Evolutionary conservation across 2,888 invertebrate genomes (phyloP), one percentile per base, ranked within the genome.

Genomic region (Hipparchia sbordonii): DNA sequence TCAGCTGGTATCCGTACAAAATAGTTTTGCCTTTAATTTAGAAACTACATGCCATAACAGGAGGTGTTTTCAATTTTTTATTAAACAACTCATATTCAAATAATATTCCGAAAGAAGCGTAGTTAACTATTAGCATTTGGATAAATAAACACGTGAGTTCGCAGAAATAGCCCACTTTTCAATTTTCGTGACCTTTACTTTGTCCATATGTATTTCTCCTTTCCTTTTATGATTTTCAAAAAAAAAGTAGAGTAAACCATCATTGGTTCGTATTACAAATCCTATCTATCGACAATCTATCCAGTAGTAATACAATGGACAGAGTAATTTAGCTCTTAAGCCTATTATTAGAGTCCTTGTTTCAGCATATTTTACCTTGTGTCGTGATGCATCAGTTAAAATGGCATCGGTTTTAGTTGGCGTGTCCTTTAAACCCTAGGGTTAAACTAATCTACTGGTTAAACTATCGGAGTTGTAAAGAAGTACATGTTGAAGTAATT

Each of bases 401-500:
- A 13, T 56, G 2, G 57, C 48, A 23, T 48, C 68, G n/a, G 6
- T 52, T 12, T 12, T 54, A n/a, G 51, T 23, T 69, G 13, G 45
- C 5, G 5, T 60, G n/a, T 52, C 39, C 61, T 39, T 68, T 60
- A 60, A 7, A 33, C 6, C 12, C 12, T 65, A 12, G 13, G 13
- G 67, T 67, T 67, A 67, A 46, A 54, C 56, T 68, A 60, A 9
- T 12, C 59, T 60, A 68, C 61, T 52, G 52, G 1, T 48, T 48
- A 8, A 48, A 7, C 48, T 8, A 54, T 52, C 45, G 54, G 69
- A 69, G 69, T 13, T 62, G 69, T 69, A 69, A 69, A 8, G 54
- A 69, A 69, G 69, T 61, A 12, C 12, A 45, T 67, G 8, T 52
- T 57, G 23, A 54, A 4, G 48, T 48, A 48, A 48, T 7, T 48